Evolutionary conservation across 1,140 invertebrate species (phyloP), one percentile per base, ranked within the genome.

Genomic region (Calliopsis andreniformis): DNA sequence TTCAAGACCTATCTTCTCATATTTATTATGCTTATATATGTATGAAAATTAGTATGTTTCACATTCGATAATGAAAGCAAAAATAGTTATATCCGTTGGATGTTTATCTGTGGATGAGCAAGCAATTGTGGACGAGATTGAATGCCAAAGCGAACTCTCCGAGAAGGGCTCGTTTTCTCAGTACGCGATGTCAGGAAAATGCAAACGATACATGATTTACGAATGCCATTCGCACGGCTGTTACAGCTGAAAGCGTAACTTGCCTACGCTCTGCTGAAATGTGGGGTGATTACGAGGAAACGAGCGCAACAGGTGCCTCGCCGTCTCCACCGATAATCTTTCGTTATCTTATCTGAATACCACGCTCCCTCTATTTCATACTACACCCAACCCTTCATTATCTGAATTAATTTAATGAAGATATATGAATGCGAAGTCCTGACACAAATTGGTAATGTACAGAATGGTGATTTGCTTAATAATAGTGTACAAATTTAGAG

Each of bases 111-210:
- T 16, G 2, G 47, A 20, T 39, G 51, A 20, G 18, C 16, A 23
- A 28, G 14, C 20, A 47, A 45, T 35, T 39, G 25, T 39, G 42
- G 0, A 53, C 32, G 39, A 42, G 35, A 55, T 83, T 43, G 59
- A 66, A 84, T 84, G 43, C 53, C 62, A 64, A 64, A 63, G 49
- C 51, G 23, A 42, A 76, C 28, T 47, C 51, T 70, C 76, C 23
- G 30, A 45, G 70, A 76, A 69, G 64, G n/a, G 32, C 30, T 20
- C 53, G 42, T 51, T 35, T 86, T 85, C 84, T 71, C 51, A 20
- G 84, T 86, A 85, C 72, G 83, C 80, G 23, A 20, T 39, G 84
- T 85, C 84, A 86, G 70, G 80, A 78, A 62, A 72, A 55, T 53
- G 66, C 55, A 59, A 82, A 72, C 61, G 76, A 80, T 80, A 83